Evolutionary conservation across 2,797 vertebrate species (phyloP).

Genomic region (Euthynnus affinis): DNA sequence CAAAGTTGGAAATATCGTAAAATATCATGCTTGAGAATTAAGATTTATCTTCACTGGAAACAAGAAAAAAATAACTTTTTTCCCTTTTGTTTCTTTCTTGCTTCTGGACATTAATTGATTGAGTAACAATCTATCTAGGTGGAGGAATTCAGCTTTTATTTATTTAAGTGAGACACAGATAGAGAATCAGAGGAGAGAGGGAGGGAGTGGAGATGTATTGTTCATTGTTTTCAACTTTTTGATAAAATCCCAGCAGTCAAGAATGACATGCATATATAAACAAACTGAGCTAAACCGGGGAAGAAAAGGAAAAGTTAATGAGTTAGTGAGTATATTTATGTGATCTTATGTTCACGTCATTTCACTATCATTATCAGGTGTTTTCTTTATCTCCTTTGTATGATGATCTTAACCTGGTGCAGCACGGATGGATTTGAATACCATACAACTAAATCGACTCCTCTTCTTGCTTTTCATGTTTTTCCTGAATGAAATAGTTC

Average conservation of each 20-base stretch:
- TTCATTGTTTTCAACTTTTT: neutral
- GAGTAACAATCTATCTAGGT: neutral
- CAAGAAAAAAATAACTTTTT: neutral
- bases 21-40: neutral
- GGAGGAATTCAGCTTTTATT: neutral
- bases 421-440: neutral
- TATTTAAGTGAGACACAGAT: neutral
- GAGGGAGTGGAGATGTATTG: neutral
- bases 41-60: neutral
- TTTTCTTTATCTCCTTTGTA: neutral
- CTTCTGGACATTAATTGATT: neutral
- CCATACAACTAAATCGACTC: neutral
- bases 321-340: constrained; percentile 21
- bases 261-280: neutral
- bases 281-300: neutral
- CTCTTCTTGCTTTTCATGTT: neutral
- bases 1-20: neutral
- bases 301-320: constrained; percentile 3
- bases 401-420: neutral
- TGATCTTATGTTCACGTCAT: constrained; percentile 21
- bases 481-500: neutral
- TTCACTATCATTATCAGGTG: constrained; percentile 25
- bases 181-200: too few species aligned
- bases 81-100: neutral
- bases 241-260: neutral